These are phyloP conservation scores for Pocillopora damicornis DNA, from an alignment of 64 coral and sea anemone genomes.

Conservation along the genomic window DNA sequence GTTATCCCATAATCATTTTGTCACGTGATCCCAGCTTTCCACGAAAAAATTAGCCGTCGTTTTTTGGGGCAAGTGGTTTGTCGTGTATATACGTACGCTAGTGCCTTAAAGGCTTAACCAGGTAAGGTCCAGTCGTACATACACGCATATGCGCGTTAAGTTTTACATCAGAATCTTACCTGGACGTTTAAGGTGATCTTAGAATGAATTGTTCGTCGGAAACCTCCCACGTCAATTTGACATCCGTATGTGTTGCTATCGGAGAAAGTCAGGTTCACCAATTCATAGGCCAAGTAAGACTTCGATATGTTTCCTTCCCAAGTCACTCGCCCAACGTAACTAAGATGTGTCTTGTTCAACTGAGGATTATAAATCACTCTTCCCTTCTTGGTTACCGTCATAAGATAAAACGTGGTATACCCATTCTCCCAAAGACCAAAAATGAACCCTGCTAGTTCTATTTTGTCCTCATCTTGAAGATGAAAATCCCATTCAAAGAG, in stretches of 20 bases:
- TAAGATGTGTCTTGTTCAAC: background rate
- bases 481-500: conserved; percentile 5
- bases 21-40: too few species aligned
- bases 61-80: too few species aligned
- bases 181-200: conserved; percentile 8
- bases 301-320: conserved; percentile 5
- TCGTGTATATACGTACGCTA: too few species aligned
- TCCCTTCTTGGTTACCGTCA: background rate
- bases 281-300: background rate
- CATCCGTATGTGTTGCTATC: conserved; percentile 18
- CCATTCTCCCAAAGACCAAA: conserved; percentile 33
- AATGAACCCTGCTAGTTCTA: background rate
- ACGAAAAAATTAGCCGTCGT: too few species aligned
- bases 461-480: conserved; percentile 6
- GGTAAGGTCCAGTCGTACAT: too few species aligned
- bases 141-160: too few species aligned
- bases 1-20: too few species aligned
- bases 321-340: background rate
- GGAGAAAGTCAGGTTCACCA: background rate
- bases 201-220: conserved; percentile 15
- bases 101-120: too few species aligned
- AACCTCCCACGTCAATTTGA: conserved; percentile 8
- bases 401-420: background rate
- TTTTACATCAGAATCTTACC: background rate
- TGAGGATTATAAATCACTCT: background rate